Percentiles rank a stretch among this genome's conserved stretches.
phyloP scores from a whole-genome alignment of 2,888 invertebrate species.

The Sarcophaga variegata region DNA sequence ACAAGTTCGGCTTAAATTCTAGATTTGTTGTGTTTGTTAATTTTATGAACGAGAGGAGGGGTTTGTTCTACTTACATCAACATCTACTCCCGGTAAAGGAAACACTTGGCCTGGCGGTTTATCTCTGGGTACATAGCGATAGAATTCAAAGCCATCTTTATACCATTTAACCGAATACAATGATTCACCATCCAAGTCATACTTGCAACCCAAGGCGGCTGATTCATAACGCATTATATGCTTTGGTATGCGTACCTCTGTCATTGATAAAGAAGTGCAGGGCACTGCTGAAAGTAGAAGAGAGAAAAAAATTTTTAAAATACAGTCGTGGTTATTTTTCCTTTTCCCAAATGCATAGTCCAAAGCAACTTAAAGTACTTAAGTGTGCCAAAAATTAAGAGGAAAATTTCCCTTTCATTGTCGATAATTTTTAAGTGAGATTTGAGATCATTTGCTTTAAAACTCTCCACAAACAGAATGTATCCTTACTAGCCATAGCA shows the following conservation, averaged over 20 bases:
- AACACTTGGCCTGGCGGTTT: conserved; percentile 91
- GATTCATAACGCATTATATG: conserved; percentile 91
- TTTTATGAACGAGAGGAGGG: too few species aligned
- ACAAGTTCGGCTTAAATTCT: too few species aligned
- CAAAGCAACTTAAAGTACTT: background rate
- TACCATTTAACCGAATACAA: conserved; percentile 96
- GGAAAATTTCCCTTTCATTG: background rate
- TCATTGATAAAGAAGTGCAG: conserved; percentile 85
- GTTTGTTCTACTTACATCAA: conserved; percentile 87
- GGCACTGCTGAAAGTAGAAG: conserved; percentile 78
- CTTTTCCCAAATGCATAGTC: too few species aligned
- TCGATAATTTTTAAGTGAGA: conserved; percentile 37
- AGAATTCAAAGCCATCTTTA: conserved; percentile 94
- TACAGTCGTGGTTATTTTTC: too few species aligned
- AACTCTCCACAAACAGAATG: background rate
- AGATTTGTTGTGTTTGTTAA: too few species aligned
- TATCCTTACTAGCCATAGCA: too few species aligned
- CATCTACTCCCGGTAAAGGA: conserved; percentile 90
- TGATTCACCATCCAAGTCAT: conserved; percentile 91
- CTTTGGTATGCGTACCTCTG: conserved; percentile 90
- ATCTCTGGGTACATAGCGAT: conserved; percentile 92
- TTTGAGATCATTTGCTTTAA: background rate
- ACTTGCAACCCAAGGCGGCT: conserved; percentile 90
- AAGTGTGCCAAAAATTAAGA: conserved; percentile 1
- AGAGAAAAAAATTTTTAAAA: conserved; percentile 16